Percentiles rank a stretch among this genome's conserved stretches.
phyloP scores from a whole-genome alignment of 1,140 invertebrate genomes.

The Carposina sasakii region DNA sequence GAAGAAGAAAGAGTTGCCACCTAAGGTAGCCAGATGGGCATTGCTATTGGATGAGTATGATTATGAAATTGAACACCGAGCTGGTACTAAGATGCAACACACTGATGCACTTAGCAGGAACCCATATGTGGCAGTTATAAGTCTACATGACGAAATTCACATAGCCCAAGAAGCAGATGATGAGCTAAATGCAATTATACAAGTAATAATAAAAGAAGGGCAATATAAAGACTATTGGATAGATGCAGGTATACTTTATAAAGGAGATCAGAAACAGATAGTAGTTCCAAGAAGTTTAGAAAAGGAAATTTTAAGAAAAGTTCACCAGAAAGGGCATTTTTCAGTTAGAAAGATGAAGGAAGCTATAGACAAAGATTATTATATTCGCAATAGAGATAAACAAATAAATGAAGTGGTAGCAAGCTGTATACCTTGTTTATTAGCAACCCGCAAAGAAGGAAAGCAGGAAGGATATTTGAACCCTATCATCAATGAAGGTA shows the following conservation, averaged over 20 bases:
- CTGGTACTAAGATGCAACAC: slow-evolving; percentile 24
- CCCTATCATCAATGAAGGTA: slow-evolving; percentile 31
- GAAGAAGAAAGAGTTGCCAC: not conserved
- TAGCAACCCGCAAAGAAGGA: slow-evolving; percentile 23
- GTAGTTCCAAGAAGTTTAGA: slow-evolving; percentile 11
- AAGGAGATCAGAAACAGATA: slow-evolving; percentile 11
- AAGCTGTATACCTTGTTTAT: slow-evolving; percentile 34
- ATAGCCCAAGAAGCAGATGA: slow-evolving; percentile 7
- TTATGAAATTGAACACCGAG: slow-evolving; percentile 26
- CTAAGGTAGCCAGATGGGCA: slow-evolving; percentile 31
- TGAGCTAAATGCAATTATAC: slow-evolving; percentile 6
- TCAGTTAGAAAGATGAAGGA: no score
- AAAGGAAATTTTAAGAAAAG: slow-evolving; percentile 17
- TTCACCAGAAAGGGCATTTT: no score
- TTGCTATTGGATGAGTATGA: slow-evolving; percentile 26
- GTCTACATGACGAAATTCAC: not conserved
- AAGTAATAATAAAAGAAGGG: not conserved
- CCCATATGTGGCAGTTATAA: slow-evolving; percentile 5
- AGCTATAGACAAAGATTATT: not conserved
- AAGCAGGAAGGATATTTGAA: slow-evolving; percentile 28
- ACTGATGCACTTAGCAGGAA: slow-evolving; percentile 33
- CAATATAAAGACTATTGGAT: slow-evolving; percentile 11
- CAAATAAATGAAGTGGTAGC: slow-evolving; percentile 32
- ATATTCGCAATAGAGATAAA: slow-evolving; percentile 17
- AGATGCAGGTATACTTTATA: slow-evolving; percentile 8